These are phyloP conservation scores for Ridgeia piscesae DNA, from an alignment of 1,140 invertebrate species.

Conservation along the genomic window DNA sequence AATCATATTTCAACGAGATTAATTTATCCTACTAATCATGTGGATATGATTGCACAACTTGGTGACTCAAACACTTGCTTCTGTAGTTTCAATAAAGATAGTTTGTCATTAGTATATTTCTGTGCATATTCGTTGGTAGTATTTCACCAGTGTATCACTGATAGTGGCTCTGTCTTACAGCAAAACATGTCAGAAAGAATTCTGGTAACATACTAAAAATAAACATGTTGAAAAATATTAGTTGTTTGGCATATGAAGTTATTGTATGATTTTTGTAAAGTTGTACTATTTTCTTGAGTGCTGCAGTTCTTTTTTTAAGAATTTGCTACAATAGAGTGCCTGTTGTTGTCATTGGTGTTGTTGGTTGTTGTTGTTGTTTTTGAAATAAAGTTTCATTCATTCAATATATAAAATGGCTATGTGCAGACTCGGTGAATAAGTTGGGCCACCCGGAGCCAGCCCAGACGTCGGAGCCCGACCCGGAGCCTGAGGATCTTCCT, in stretches of 20 bases:
- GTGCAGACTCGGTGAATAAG: background rate
- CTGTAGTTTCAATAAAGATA: background rate
- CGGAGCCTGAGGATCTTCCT: slow-evolving; percentile 36
- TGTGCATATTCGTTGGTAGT: background rate
- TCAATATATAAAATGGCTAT: background rate
- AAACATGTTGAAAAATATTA: too few species aligned
- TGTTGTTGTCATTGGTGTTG: too few species aligned
- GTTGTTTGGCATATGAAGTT: too few species aligned
- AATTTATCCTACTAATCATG: background rate
- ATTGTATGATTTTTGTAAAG: too few species aligned
- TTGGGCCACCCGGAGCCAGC: background rate
- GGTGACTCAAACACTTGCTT: background rate
- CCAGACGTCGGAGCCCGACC: slow-evolving; percentile 28
- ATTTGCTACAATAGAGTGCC: too few species aligned
- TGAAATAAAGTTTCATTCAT: background rate
- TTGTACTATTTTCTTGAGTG: too few species aligned
- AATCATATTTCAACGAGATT: background rate
- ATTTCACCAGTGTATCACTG: too few species aligned
- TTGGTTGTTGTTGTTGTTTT: too few species aligned
- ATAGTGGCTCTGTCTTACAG: too few species aligned
- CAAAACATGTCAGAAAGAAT: too few species aligned
- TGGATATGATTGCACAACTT: background rate
- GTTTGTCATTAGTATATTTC: background rate
- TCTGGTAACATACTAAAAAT: too few species aligned
- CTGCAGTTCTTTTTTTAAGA: too few species aligned